Evolutionary conservation across 1,140 invertebrate species (phyloP).

Genomic region (Drosophila ironensis): DNA sequence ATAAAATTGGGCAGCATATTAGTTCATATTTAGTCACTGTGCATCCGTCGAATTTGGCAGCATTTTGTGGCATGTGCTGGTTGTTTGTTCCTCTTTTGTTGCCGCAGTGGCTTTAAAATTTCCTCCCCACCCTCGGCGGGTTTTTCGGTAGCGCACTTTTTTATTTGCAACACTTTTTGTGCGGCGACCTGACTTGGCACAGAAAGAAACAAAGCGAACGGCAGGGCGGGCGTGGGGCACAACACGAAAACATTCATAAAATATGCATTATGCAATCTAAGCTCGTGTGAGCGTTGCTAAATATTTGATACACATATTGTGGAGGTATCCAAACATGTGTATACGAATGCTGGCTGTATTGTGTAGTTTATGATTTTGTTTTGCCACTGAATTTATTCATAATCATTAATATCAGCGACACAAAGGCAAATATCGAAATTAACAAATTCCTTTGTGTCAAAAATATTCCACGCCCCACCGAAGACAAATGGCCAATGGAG

Average conservation of each 20-base stretch:
- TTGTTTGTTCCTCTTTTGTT: constrained; percentile 57
- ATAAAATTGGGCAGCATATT: too few species aligned
- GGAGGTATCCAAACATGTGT: constrained; percentile 6
- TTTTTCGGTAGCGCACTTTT: constrained; percentile 48
- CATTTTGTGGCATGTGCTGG: constrained; percentile 31
- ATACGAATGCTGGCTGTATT: constrained; percentile 14
- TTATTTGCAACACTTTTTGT: constrained; percentile 67
- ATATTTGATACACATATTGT: constrained; percentile 78
- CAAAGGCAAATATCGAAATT: constrained; percentile 55
- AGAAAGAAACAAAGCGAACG: constrained; percentile 25
- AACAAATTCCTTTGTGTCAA: constrained; percentile 73
- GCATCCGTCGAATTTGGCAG: constrained; percentile 10
- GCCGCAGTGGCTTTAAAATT: constrained; percentile 73
- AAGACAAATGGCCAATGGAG: constrained; percentile 66
- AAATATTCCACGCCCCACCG: constrained; percentile 70
- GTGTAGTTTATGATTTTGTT: constrained; percentile 68
- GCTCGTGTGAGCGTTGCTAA: constrained; percentile 81
- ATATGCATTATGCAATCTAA: constrained; percentile 82
- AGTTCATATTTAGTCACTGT: too few species aligned
- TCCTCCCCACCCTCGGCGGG: not conserved
- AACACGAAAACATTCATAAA: constrained; percentile 73
- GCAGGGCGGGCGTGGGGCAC: constrained; percentile 1
- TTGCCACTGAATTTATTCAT: constrained; percentile 38
- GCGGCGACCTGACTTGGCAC: constrained; percentile 51
- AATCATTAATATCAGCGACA: constrained; percentile 65